Evolutionary conservation across 1,140 invertebrate species (phyloP).

Genomic region (Zaprionus vittiger): DNA sequence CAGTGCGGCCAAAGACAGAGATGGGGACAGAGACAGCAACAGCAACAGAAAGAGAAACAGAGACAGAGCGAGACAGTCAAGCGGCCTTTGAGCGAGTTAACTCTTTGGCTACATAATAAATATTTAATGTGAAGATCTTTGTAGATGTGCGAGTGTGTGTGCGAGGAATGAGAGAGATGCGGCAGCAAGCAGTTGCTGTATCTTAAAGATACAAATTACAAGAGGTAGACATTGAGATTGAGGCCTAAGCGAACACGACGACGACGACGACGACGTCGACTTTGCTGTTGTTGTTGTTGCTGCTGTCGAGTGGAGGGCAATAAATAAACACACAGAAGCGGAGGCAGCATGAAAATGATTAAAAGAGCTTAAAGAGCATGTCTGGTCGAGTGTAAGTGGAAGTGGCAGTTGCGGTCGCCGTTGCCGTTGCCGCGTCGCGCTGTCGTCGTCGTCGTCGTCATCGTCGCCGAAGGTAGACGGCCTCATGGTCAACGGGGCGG

Average conservation of each 20-base stretch:
- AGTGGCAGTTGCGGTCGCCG: constrained; percentile 33
- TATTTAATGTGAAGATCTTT: constrained; percentile 69
- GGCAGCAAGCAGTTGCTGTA: constrained; percentile 62
- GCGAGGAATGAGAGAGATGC: constrained; percentile 12
- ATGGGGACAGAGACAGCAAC: neutral
- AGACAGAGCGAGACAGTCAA: constrained; percentile 8
- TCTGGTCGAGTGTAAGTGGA: constrained; percentile 52
- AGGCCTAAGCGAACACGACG: constrained; percentile 59
- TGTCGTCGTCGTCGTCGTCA: constrained; percentile 18
- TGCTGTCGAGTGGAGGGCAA: constrained; percentile 53
- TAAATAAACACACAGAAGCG: constrained; percentile 71
- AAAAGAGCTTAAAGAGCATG: constrained; percentile 81
- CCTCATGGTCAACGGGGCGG: constrained; percentile 70
- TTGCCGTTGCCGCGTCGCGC: neutral
- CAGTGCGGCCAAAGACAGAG: constrained; percentile 17
- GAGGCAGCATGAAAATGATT: constrained; percentile 78
- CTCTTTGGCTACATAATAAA: constrained; percentile 81
- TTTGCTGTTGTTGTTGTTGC: constrained; percentile 7
- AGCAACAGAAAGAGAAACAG: constrained; percentile 12
- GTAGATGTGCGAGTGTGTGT: constrained; percentile 14
- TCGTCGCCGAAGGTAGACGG: constrained; percentile 46
- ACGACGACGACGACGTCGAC: constrained; percentile 20
- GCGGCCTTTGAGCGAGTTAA: constrained; percentile 68
- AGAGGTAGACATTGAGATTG: constrained; percentile 78
- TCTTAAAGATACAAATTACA: constrained; percentile 83